phyloP scores from a whole-genome alignment of 1,140 invertebrate genomes.

The Drosophila ambigua region DNA sequence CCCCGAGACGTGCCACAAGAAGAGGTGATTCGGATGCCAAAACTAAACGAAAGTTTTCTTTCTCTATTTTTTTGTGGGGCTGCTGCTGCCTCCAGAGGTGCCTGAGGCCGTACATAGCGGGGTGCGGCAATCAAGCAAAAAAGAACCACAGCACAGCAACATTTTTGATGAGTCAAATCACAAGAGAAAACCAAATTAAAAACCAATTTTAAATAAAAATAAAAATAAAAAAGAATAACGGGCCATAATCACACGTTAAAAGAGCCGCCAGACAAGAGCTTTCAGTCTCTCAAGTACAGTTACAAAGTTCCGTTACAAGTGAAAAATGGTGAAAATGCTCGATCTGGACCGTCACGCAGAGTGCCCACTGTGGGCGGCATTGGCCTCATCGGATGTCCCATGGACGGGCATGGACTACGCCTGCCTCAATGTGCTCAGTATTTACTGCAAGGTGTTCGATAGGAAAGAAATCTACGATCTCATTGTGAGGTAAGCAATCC shows the following conservation, averaged over 20 bases:
- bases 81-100: slow-evolving; percentile 21
- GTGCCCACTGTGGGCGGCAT: slow-evolving; percentile 85
- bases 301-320: slow-evolving; percentile 29
- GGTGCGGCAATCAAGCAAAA: slow-evolving; percentile 15
- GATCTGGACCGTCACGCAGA: slow-evolving; percentile 86
- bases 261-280: slow-evolving; percentile 4
- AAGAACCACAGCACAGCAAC: slow-evolving; percentile 25
- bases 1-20: slow-evolving; percentile 55
- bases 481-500: slow-evolving; percentile 88
- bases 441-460: slow-evolving; percentile 93
- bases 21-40: slow-evolving; percentile 43
- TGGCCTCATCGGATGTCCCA: slow-evolving; percentile 86
- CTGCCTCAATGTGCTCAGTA: slow-evolving; percentile 91
- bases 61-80: slow-evolving; percentile 26
- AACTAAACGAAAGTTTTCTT: slow-evolving; percentile 38
- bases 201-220: slow-evolving; percentile 56
- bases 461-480: slow-evolving; percentile 90
- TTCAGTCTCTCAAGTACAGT: slow-evolving; percentile 24
- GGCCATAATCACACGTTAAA: slow-evolving; percentile 24
- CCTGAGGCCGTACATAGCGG: slow-evolving; percentile 7
- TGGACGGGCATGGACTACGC: slow-evolving; percentile 92
- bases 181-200: slow-evolving; percentile 34
- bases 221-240: slow-evolving; percentile 13
- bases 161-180: slow-evolving; percentile 62
- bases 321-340: slow-evolving; percentile 85